Conservation (phyloP, 2,797 vertebrate species). For the Ctenochaetus hawaiiensis region DNA sequence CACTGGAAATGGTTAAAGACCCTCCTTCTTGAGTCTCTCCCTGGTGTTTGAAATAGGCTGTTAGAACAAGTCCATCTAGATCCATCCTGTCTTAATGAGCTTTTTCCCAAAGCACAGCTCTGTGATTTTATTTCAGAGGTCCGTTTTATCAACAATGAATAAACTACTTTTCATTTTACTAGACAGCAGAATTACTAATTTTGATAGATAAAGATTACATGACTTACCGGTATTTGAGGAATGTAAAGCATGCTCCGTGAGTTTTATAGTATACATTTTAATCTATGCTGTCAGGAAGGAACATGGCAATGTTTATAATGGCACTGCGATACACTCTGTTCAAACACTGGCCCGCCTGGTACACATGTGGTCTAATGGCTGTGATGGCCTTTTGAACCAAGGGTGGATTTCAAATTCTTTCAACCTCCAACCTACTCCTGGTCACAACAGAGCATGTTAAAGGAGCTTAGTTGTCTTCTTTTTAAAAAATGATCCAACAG, state of each 20-base stretch:
- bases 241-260: conserved; percentile 18
- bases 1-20: conserved; percentile 30
- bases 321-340: background rate
- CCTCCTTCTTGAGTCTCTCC: conserved; percentile 35
- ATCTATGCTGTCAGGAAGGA: conserved; percentile 29
- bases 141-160: conserved; percentile 29
- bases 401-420: conserved; percentile 29
- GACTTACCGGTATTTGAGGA: conserved; percentile 11
- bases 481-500: background rate
- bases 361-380: conserved; percentile 52
- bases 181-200: conserved; percentile 11
- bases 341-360: conserved; percentile 52
- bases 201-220: conserved; percentile 15
- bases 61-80: conserved; percentile 55
- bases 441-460: conserved; percentile 17
- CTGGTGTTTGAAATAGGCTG: conserved; percentile 54
- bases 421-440: conserved; percentile 15
- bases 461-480: too few species aligned
- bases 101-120: conserved; percentile 38
- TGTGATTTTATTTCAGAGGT: conserved; percentile 32
- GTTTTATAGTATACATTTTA: conserved; percentile 21
- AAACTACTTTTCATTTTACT: conserved; percentile 16
- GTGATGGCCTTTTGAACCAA: conserved; percentile 63
- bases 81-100: conserved; percentile 30
- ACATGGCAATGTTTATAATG: conserved; percentile 35